Evolutionary conservation across 2,888 invertebrate species (phyloP), one percentile per base, ranked within the genome.

Genomic region (Rhyacophila evoluta): DNA sequence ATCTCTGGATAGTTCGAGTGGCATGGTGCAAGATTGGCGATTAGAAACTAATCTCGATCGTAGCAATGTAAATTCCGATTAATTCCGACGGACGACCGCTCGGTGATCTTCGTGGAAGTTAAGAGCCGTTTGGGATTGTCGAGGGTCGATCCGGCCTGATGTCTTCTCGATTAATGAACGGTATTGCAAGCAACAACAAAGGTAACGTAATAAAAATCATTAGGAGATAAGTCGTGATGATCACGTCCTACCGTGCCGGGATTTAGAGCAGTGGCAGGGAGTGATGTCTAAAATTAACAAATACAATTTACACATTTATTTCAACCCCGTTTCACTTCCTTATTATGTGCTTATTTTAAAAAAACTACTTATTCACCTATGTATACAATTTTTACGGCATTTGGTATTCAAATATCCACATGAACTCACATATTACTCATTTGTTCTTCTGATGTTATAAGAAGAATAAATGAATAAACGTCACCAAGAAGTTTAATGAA

Each of bases 21-120:
- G 55, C 55, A 10, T 10, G 70, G 41, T 4, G 36, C 38, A 68
- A 77, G 77, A 77, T 77, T 73, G 27, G 12, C 77, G 73, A 77
- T 77, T 77, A 77, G 77, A 73, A 67, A 73, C 77, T 69, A 68
- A 29, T 72, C 77, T 29, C 29, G 41, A 72, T 29, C 36, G 19
- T 1, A 55, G 25, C 15, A 55, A 55, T 55, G 55, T 55, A 19
- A 55, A 55, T 55, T 55, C 55, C 55, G 55, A 55, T 55, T 55
- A 55, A 12, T 55, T 15, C 55, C 19, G 8, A n/a, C 55, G 8
- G 19, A 55, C 15, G 55, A 55, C 55, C 55, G 19, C 55, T 25
- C 41, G 41, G 55, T 25, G 55, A 25, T 55, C 55, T 12, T 55
- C 55, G 25, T 8, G 25, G 25, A 41, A 41, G 41, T 41, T 41